Conservation (phyloP, 2,888 invertebrate species). For the Drosophila mimica region DNA sequence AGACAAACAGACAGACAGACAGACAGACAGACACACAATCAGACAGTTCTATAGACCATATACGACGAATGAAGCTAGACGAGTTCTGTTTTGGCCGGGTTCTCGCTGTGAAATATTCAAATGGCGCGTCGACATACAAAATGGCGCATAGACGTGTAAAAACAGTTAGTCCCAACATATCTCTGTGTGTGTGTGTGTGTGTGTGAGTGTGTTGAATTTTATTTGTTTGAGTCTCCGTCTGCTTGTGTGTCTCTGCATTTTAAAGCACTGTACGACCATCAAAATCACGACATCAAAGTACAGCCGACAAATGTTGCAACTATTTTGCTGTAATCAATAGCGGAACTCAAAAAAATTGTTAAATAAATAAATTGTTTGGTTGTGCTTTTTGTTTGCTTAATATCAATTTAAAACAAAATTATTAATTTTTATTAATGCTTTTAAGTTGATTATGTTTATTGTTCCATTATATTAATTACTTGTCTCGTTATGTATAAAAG, state of each 20-base stretch:
- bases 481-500: background rate
- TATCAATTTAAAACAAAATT: background rate
- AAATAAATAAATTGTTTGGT: background rate
- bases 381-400: background rate
- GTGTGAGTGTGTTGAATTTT: conserved; percentile 53
- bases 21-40: conserved; percentile 13
- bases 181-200: conserved; percentile 15
- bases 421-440: background rate
- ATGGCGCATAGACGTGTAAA: conserved; percentile 74
- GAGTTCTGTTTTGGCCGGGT: conserved; percentile 49
- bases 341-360: background rate
- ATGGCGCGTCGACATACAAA: conserved; percentile 73
- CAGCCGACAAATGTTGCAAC: conserved; percentile 61
- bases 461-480: background rate
- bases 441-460: background rate
- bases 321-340: conserved; percentile 22
- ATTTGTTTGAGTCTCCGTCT: conserved; percentile 55
- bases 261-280: conserved; percentile 52
- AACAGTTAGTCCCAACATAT: conserved; percentile 57
- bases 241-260: conserved; percentile 55
- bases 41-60: conserved; percentile 34
- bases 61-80: conserved; percentile 55
- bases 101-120: conserved; percentile 72
- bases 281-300: conserved; percentile 36
- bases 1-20: conserved; percentile 29